Evolutionary conservation across 2,888 invertebrate species (phyloP).

Genomic region (Taenaris catops): DNA sequence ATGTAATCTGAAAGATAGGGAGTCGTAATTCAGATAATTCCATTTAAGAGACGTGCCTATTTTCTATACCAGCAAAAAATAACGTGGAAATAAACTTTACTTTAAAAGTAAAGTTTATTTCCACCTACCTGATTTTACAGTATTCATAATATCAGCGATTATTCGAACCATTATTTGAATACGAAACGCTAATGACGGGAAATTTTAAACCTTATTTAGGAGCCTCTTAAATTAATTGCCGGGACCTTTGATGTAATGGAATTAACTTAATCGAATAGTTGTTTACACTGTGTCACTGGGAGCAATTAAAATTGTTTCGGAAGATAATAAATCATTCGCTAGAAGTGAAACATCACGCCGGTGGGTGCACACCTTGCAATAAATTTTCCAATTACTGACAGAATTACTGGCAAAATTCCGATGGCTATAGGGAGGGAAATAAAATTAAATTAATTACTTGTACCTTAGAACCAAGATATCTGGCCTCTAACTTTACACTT

Average conservation of each 20-base stretch:
- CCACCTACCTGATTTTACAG: not conserved
- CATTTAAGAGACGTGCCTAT: too few relatives aligned
- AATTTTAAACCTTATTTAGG: constrained; percentile 32
- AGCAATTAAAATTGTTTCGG: constrained; percentile 78
- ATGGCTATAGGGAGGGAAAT: constrained; percentile 54
- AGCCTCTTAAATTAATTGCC: constrained; percentile 68
- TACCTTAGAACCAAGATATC: too few relatives aligned
- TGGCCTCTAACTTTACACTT: too few relatives aligned
- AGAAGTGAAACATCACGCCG: constrained; percentile 75
- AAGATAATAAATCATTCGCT: constrained; percentile 74
- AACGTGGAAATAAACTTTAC: too few relatives aligned
- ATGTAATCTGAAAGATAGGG: too few relatives aligned
- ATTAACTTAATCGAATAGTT: constrained; percentile 79
- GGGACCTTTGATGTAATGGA: constrained; percentile 56
- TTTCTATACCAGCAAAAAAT: too few relatives aligned
- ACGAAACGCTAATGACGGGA: constrained; percentile 19
- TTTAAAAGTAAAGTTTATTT: too few relatives aligned
- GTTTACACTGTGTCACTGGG: constrained; percentile 76
- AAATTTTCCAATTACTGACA: constrained; percentile 74
- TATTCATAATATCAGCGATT: constrained; percentile 12
- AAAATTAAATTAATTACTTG: constrained; percentile 68
- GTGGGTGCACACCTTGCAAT: constrained; percentile 71
- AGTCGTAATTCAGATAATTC: too few relatives aligned
- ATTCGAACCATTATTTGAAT: constrained; percentile 19
- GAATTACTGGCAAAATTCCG: constrained; percentile 69